phyloP scores from a whole-genome alignment of 1,140 invertebrate species.

The Caerostris extrusa region DNA sequence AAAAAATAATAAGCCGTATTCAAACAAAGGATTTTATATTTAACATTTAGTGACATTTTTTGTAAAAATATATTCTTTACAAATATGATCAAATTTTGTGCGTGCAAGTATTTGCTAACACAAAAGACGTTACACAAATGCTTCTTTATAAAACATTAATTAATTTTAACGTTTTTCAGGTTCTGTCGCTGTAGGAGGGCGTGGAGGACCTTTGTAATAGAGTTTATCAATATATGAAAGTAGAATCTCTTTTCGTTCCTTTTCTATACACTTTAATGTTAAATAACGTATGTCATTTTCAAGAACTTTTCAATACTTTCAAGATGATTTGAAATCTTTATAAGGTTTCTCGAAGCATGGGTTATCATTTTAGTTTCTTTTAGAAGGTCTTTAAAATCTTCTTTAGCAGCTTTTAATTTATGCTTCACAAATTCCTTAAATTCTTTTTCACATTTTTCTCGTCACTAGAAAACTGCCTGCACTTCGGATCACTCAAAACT shows the following conservation, averaged over 20 bases:
- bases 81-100: too few species aligned
- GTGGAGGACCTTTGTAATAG: slow-evolving; percentile 95
- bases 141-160: background rate
- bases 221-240: slow-evolving; percentile 96
- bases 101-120: too few species aligned
- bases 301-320: slow-evolving; percentile 88
- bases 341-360: slow-evolving; percentile 90
- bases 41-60: too few species aligned
- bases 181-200: slow-evolving; percentile 96
- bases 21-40: too few species aligned
- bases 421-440: slow-evolving; percentile 98
- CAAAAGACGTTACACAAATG: too few species aligned
- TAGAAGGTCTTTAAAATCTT: slow-evolving; percentile 94
- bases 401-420: slow-evolving; percentile 94
- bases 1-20: too few species aligned
- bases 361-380: slow-evolving; percentile 98
- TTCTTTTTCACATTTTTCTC: slow-evolving; percentile 96
- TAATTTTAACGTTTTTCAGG: slow-evolving; percentile 13
- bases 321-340: slow-evolving; percentile 86
- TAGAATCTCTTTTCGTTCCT: slow-evolving; percentile 93
- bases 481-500: slow-evolving; percentile 95
- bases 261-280: slow-evolving; percentile 91
- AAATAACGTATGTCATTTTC: slow-evolving; percentile 88
- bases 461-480: slow-evolving; percentile 93
- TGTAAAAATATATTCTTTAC: too few species aligned